Percentiles rank a stretch among this genome's conserved stretches.
Conservation (phyloP, 2,113 vertebrate species). For the Procavia capensis region DNA sequence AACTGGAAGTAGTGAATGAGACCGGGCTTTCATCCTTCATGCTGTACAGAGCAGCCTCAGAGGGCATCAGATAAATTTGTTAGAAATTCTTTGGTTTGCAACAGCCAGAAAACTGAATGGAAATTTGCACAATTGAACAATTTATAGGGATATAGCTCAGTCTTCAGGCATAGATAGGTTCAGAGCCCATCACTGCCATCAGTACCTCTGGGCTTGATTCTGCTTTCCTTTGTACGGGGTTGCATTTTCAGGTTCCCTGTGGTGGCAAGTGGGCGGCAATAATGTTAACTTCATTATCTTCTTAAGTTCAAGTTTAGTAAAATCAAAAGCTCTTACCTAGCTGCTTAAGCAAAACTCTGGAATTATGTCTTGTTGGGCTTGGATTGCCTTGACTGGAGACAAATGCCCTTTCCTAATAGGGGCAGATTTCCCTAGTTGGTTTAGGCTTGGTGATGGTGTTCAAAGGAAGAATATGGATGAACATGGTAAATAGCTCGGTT, state of each 20-base stretch:
- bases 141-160: background rate
- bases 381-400: background rate
- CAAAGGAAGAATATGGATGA: background rate
- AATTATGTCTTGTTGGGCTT: background rate
- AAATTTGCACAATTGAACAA: background rate
- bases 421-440: background rate
- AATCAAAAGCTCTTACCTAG: background rate
- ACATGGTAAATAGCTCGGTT: background rate
- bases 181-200: background rate
- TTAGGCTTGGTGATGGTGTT: background rate
- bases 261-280: background rate
- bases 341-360: background rate
- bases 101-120: background rate
- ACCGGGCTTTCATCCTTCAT: background rate
- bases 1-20: background rate
- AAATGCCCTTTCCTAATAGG: background rate
- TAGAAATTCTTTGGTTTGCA: background rate
- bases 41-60: too few species aligned
- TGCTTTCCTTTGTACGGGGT: background rate
- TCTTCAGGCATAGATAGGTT: background rate
- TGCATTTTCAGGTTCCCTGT: background rate
- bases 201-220: background rate
- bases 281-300: background rate
- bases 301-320: background rate
- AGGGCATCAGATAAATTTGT: background rate